Evolutionary conservation across 2,888 invertebrate genomes (phyloP), one percentile per base, ranked within the genome.

Genomic region (Ophioninae sp.): DNA sequence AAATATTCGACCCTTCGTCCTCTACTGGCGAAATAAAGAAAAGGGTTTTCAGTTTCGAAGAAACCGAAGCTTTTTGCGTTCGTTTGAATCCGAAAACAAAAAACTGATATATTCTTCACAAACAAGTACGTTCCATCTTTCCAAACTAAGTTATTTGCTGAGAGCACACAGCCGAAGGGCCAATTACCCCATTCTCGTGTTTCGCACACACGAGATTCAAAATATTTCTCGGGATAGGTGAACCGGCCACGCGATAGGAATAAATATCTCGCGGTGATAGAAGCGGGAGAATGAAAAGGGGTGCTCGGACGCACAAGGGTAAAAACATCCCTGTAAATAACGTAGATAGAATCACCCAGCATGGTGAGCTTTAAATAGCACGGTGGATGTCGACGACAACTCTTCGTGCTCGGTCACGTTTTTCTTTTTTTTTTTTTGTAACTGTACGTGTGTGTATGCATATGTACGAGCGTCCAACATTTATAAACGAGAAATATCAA

Each of bases 241-340:
- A 76, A 80, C 82, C 58, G 61, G 75, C 85, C 86, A 86, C 86
- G 86, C 86, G 83, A 86, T 83, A 65, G 83, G 81, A 78, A 83
- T 86, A 86, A 86, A 86, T 86, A 85, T 85, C 81, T 71, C 64
- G 58, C 63, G 23, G 41, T 63, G 81, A 78, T 64, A 75, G 72
- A 69, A 58, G 17, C 56, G 39, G 72, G 8, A 22, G 68, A 20
- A 79, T 67, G 63, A 72, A 67, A 65, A 41, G 65, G 81, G 64
- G 23, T 59, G 72, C 71, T 56, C 75, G 77, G 80, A 82, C 69
- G 80, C 73, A 85, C 74, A 74, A 68, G 83, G 59, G 77, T 77
- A 83, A 85, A 86, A 84, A 85, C 85, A 83, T 83, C 75, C 81
- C 85, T 86, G 81, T 86, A 85, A 86, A 86, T 86, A 85, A 85